Conservation (phyloP, 1,140 invertebrate genomes). For the Neoseiulus cucumeris region DNA sequence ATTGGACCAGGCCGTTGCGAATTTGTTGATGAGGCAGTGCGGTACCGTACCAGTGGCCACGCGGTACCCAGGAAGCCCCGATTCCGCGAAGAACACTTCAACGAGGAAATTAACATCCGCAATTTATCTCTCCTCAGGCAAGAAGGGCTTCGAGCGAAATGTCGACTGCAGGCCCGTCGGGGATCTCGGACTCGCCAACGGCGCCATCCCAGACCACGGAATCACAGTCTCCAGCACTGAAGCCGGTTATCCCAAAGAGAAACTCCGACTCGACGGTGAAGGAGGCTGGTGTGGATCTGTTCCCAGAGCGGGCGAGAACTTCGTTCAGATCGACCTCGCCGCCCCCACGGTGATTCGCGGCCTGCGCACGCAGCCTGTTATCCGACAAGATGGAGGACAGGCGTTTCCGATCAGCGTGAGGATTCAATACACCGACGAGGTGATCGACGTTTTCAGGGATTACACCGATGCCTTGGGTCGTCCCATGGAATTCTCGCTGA, state of each 20-base stretch:
- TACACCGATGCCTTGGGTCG: conserved; percentile 71
- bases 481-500: conserved; percentile 64
- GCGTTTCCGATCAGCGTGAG: conserved; percentile 70
- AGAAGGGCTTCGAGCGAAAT: conserved; percentile 56
- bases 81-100: no score
- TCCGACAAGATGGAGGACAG: conserved; percentile 45
- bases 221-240: conserved; percentile 65
- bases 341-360: conserved; percentile 72
- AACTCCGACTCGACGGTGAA: conserved; percentile 46
- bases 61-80: no score
- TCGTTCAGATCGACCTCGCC: conserved; percentile 60
- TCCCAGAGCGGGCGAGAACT: conserved; percentile 59
- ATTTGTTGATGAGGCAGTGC: no score
- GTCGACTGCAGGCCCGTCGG: conserved; percentile 68
- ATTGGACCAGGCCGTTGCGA: no score
- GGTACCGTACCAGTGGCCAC: no score
- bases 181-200: conserved; percentile 66
- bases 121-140: conserved; percentile 18
- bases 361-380: conserved; percentile 65
- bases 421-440: conserved; percentile 63
- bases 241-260: conserved; percentile 53
- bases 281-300: conserved; percentile 74
- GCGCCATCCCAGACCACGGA: conserved; percentile 66
- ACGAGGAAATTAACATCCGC: no score
- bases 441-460: conserved; percentile 69